A percentile compares a stretch with the other conserved stretches of the same genome.
phyloP scores from a whole-genome alignment of 2,888 invertebrate species.

The Pemphredon lugubris region DNA sequence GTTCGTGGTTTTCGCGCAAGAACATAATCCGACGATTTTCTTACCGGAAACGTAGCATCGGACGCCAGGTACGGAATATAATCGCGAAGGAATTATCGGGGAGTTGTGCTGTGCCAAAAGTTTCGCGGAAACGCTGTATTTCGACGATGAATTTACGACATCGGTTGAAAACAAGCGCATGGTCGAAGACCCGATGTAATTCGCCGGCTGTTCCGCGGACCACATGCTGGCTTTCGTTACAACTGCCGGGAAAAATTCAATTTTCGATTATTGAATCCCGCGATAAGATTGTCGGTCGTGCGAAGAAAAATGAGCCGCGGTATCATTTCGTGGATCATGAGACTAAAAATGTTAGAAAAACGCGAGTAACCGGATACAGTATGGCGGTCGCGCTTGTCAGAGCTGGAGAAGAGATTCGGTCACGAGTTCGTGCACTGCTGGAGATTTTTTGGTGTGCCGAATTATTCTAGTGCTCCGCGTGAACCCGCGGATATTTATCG shows the following conservation, averaged over 20 bases:
- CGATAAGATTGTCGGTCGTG: background rate
- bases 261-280: background rate
- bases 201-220: slow-evolving; percentile 51
- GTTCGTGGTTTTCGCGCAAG: slow-evolving; percentile 64
- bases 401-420: slow-evolving; percentile 44
- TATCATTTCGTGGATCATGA: too few species aligned
- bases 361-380: slow-evolving; percentile 72
- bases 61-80: slow-evolving; percentile 70
- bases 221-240: slow-evolving; percentile 48
- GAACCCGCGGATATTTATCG: background rate
- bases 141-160: slow-evolving; percentile 36
- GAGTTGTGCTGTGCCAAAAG: slow-evolving; percentile 70
- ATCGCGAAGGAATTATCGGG: slow-evolving; percentile 52
- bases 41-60: slow-evolving; percentile 66
- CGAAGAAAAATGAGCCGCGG: background rate
- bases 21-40: slow-evolving; percentile 72
- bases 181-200: slow-evolving; percentile 38
- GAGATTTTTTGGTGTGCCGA: slow-evolving; percentile 8
- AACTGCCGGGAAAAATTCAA: slow-evolving; percentile 5
- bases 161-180: slow-evolving; percentile 55
- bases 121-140: slow-evolving; percentile 58
- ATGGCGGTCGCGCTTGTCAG: slow-evolving; percentile 77
- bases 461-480: background rate
- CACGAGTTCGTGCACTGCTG: slow-evolving; percentile 31
- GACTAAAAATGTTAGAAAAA: slow-evolving; percentile 31